Percentiles rank a stretch among this genome's conserved stretches.
Conservation (phyloP, 2,113 vertebrate genomes). For the Nothobranchius kuhntae region DNA sequence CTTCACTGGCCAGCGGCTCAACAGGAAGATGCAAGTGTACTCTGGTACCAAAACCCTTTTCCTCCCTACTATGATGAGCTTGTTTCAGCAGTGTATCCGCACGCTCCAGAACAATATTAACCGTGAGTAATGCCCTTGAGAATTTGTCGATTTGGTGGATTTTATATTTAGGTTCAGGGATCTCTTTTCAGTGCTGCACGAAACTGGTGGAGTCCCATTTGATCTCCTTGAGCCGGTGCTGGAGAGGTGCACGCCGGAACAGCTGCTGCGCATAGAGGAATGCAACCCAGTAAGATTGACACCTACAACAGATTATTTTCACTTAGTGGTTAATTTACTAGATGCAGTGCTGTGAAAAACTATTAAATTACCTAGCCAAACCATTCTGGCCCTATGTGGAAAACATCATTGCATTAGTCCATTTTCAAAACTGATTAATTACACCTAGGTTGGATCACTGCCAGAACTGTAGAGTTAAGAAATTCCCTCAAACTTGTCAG, state of each 20-base stretch:
- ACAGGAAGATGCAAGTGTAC: constrained; percentile 90
- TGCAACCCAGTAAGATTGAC: constrained; percentile 84
- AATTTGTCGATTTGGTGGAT: neutral
- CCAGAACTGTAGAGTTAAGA: no score
- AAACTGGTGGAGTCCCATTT: constrained; percentile 89
- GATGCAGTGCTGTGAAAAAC: neutral
- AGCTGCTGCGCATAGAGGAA: constrained; percentile 86
- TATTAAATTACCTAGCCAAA: no score
- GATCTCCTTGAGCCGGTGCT: constrained; percentile 90
- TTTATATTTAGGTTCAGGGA: constrained; percentile 17
- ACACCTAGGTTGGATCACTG: no score
- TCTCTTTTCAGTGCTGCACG: constrained; percentile 81
- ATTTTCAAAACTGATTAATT: no score
- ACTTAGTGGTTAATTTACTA: constrained; percentile 10
- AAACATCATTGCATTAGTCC: no score
- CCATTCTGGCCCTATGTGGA: no score
- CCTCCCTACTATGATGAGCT: constrained; percentile 85
- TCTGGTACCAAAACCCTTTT: constrained; percentile 83
- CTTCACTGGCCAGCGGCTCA: constrained; percentile 85
- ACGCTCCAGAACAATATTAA: constrained; percentile 90
- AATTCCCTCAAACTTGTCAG: no score
- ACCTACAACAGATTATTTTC: neutral
- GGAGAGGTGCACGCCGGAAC: constrained; percentile 85
- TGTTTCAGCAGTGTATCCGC: constrained; percentile 88
- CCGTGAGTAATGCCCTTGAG: constrained; percentile 74